These are phyloP conservation scores for Gracilinanus agilis DNA, from an alignment of 2,113 vertebrate species.

Conservation along the genomic window DNA sequence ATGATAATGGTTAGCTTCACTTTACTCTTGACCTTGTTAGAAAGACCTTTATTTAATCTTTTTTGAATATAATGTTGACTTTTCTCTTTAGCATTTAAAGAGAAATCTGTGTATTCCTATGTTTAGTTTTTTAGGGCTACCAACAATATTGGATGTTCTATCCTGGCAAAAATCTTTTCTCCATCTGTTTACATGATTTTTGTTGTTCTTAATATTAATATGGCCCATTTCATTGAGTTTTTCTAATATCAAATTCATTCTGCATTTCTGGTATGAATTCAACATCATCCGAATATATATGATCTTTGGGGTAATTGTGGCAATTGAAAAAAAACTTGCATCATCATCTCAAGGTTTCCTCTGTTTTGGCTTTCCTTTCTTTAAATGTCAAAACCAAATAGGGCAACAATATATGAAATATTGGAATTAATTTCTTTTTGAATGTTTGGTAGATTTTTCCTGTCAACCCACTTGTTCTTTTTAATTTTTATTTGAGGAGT, in stretches of 20 bases:
- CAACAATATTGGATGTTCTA: neutral
- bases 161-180: neutral
- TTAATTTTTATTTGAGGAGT: neutral
- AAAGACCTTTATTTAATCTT: neutral
- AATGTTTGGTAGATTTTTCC: neutral
- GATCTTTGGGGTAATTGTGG: neutral
- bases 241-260: neutral
- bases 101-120: neutral
- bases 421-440: neutral
- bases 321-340: neutral
- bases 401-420: neutral
- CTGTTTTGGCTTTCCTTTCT: neutral
- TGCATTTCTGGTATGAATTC: neutral
- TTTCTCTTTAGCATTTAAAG: neutral
- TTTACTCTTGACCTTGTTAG: neutral
- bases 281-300: neutral
- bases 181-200: neutral
- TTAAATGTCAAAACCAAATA: neutral
- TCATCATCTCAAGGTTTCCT: neutral
- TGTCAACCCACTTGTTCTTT: neutral
- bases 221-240: neutral
- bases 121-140: neutral
- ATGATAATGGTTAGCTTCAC: neutral
- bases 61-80: neutral
- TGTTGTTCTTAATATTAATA: neutral